Evolutionary conservation across 2,113 vertebrate species (phyloP), one percentile per base, ranked within the genome.

Genomic region (Nesogale talazaci): DNA sequence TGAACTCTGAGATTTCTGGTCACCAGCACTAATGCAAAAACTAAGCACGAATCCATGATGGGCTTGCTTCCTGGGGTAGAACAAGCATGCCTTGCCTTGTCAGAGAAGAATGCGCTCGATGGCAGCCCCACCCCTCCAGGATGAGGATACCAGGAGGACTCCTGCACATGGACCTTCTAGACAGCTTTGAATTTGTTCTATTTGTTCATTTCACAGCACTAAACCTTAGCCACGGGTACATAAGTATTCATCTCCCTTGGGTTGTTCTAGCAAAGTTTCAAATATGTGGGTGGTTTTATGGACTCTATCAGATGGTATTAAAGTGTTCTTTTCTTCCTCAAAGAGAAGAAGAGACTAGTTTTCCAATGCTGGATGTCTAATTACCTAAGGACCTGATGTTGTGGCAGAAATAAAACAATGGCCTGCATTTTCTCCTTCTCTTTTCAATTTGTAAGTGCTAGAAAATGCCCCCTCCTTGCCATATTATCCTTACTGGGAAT

Each of bases 381-480:
- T 77, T 56, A 36, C 20, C 80, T 52, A 38, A 85, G 34, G n/a
- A 36, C 2, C 42, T 86, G 23, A 57, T 52, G 69, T 70, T 31
- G 75, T 95, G 77, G 69, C 20, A 89, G 31, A 76, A 91, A 77
- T 12, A 80, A 23, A 74, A 87, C 83, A 19, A 46, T 85, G 75
- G 40, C 56, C 31, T 61, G 38, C 12, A 40, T 79, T 69, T 88
- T 63, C 17, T 95, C 56, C 59, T 56, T 36, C 67, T 88, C 79
- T 52, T 52, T 83, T 63, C 40, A 29, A 70, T 86, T 65, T 83
- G 23, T 84, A 52, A 52, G 67, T 86, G 17, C 84, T 79, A 74
- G 22, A 91, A 23, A 11, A 40, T 88, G 34, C 6, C 34, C n/a
- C 17, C 46, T 52, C 10, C 46, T 52, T 52, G 14, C 46, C 46